Conservation (phyloP, 2,113 vertebrate species). For the Urocolius indicus region DNA sequence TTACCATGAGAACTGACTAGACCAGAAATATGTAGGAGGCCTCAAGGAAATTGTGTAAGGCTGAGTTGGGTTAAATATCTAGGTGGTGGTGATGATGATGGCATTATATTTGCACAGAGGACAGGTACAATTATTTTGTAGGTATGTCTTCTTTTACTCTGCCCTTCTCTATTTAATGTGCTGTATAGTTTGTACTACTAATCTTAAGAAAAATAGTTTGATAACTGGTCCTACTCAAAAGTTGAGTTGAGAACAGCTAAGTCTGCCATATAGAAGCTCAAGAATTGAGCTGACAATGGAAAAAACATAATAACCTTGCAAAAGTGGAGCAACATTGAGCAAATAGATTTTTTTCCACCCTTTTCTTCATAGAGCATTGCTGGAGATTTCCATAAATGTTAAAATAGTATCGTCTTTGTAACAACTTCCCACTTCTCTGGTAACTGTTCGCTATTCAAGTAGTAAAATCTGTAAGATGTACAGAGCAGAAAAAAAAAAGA, state of each 20-base stretch:
- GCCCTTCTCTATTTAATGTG: not conserved
- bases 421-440: not conserved
- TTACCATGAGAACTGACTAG: not conserved
- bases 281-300: constrained; percentile 6
- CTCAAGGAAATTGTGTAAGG: not conserved
- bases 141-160: constrained; percentile 2
- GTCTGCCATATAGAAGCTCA: constrained; percentile 21
- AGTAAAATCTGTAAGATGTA: not conserved
- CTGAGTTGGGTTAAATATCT: not conserved
- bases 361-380: constrained; percentile 9
- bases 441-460: not conserved
- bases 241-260: constrained; percentile 46
- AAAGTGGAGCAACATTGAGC: not conserved
- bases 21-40: not conserved
- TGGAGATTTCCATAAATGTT: constrained; percentile 2
- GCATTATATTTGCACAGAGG: not conserved
- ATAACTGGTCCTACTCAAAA: constrained; percentile 5
- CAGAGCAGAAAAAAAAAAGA: not conserved
- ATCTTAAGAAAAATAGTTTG: constrained; percentile 42
- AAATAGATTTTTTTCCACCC: not conserved
- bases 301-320: not conserved
- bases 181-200: constrained; percentile 21
- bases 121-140: not conserved
- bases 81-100: not conserved
- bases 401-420: not conserved